phyloP scores from a whole-genome alignment of 2,888 invertebrate species.

The Pachycephus smyrnensis region DNA sequence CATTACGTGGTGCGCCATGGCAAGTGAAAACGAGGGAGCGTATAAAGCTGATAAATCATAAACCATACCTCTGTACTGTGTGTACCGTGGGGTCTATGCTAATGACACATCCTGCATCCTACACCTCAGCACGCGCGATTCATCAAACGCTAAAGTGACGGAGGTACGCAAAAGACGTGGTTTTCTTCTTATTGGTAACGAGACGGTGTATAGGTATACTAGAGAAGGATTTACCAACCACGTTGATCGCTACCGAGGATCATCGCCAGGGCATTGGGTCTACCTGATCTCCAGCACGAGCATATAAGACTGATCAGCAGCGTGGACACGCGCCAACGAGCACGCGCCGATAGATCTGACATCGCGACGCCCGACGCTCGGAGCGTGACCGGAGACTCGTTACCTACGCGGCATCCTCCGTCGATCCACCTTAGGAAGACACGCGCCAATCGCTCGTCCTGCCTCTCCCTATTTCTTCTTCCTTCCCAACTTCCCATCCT shows the following conservation, averaged over 20 bases:
- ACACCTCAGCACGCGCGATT: slow-evolving; percentile 28
- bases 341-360: slow-evolving; percentile 55
- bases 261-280: not conserved
- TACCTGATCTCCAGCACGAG: slow-evolving; percentile 1
- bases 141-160: not conserved
- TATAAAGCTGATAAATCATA: slow-evolving; percentile 52
- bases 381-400: slow-evolving; percentile 59
- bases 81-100: slow-evolving; percentile 41
- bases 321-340: slow-evolving; percentile 54
- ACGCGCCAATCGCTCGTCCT: slow-evolving; percentile 42
- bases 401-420: slow-evolving; percentile 40
- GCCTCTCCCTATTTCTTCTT: not conserved
- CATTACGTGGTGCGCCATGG: slow-evolving; percentile 39
- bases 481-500: no score
- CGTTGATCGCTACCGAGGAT: not conserved
- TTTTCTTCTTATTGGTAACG: not conserved
- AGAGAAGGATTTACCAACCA: not conserved
- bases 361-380: slow-evolving; percentile 49
- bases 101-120: slow-evolving; percentile 59
- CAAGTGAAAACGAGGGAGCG: slow-evolving; percentile 28
- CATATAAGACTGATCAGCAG: slow-evolving; percentile 40
- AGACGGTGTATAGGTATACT: not conserved
- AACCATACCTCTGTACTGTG: slow-evolving; percentile 44
- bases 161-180: not conserved
- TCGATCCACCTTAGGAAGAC: slow-evolving; percentile 45